Percentiles rank a stretch among this genome's conserved stretches.
These are phyloP conservation scores for Sebastiscus tertius DNA, from an alignment of 2,797 vertebrate genomes.

Conservation along the genomic window DNA sequence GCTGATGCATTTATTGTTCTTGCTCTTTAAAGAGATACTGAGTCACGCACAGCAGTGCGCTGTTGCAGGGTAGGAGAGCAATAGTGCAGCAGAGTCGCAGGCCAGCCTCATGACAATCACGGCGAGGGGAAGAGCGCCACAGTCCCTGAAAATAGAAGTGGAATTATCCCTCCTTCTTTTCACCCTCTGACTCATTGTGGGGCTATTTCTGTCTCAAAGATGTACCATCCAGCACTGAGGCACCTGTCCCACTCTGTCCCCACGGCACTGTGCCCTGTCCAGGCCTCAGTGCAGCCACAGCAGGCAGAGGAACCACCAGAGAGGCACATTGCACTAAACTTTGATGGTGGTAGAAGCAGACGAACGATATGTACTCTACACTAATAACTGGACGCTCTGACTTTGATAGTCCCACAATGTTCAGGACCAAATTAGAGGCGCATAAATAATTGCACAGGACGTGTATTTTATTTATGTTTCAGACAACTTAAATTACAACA, in stretches of 20 bases:
- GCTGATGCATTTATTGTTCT: constrained; percentile 12
- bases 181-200: constrained; percentile 77
- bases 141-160: constrained; percentile 69
- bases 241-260: constrained; percentile 76
- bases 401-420: not conserved
- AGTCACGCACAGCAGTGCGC: not conserved
- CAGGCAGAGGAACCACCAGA: not conserved
- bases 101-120: constrained; percentile 57
- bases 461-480: not conserved
- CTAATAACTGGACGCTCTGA: not conserved
- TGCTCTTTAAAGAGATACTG: constrained; percentile 16
- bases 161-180: constrained; percentile 71
- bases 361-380: not conserved
- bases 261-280: not conserved
- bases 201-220: constrained; percentile 75
- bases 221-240: constrained; percentile 43
- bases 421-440: not conserved
- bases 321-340: not conserved
- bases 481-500: not conserved
- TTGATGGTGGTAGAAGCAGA: not conserved
- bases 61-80: constrained; percentile 54
- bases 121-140: constrained; percentile 43
- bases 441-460: not conserved
- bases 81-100: constrained; percentile 21
- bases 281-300: constrained; percentile 10